These are phyloP conservation scores for Parnassius glacialis DNA, from an alignment of 2,888 invertebrate species.

Conservation along the genomic window DNA sequence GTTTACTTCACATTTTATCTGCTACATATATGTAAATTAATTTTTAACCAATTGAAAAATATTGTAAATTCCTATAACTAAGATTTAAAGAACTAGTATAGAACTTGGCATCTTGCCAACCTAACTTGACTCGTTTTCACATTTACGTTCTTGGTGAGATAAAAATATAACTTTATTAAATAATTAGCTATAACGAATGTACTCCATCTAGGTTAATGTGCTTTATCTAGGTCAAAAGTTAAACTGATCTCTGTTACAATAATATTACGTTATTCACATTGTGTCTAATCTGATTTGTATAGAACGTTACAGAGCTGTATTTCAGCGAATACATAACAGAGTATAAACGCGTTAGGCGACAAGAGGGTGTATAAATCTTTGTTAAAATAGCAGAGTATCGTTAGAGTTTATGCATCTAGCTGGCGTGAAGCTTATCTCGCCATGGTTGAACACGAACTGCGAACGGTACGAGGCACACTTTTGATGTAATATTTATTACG, in stretches of 20 bases:
- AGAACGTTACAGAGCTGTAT: not conserved
- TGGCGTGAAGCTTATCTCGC: conserved; percentile 17
- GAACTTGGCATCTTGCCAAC: too few relatives aligned
- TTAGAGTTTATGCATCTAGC: conserved; percentile 45
- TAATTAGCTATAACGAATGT: not conserved
- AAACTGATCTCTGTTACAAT: not conserved
- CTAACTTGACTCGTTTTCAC: too few relatives aligned
- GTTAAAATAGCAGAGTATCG: conserved; percentile 46
- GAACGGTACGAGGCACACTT: conserved; percentile 13
- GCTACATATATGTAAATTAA: too few relatives aligned
- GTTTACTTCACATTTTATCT: too few relatives aligned
- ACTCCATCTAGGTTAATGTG: too few relatives aligned
- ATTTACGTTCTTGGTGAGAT: too few relatives aligned
- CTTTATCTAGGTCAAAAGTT: not conserved
- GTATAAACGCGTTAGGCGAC: conserved; percentile 37
- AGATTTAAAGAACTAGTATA: too few relatives aligned
- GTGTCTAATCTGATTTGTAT: conserved; percentile 2
- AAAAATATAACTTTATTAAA: too few relatives aligned
- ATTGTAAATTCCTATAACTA: too few relatives aligned
- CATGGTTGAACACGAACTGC: conserved; percentile 9
- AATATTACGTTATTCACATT: not conserved
- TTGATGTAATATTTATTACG: conserved; percentile 20
- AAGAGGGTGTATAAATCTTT: conserved; percentile 51
- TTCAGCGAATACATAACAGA: conserved; percentile 27
- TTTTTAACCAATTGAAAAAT: too few relatives aligned